Evolutionary conservation across 2,797 vertebrate species (phyloP).

Genomic region (Gobionotothen gibberifrons): DNA sequence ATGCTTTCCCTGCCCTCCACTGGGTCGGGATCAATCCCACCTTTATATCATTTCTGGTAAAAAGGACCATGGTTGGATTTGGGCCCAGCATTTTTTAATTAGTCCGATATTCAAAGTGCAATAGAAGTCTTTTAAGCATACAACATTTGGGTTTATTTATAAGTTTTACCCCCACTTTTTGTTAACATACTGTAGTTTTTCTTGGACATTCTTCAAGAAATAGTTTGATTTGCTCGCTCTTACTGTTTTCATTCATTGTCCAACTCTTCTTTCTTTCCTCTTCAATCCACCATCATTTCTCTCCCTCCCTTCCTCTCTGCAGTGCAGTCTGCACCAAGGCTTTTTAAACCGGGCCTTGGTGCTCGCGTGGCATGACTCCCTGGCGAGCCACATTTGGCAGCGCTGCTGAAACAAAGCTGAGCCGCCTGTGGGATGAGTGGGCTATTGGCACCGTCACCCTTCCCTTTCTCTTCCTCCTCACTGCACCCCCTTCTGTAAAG

Average conservation of each 20-base stretch:
- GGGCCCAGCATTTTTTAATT: not conserved
- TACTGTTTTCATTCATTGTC: not conserved
- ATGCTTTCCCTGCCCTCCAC: conserved; percentile 33
- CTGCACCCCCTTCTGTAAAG: not conserved
- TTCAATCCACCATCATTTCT: not conserved
- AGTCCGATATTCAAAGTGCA: not conserved
- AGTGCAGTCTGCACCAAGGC: conserved; percentile 7
- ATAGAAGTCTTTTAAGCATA: not conserved
- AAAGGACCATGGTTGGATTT: not conserved
- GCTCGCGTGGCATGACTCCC: conserved; percentile 30
- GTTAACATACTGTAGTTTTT: not conserved
- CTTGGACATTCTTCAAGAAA: not conserved
- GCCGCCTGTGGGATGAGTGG: conserved; percentile 41
- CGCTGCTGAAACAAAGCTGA: conserved; percentile 37
- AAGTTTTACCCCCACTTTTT: not conserved
- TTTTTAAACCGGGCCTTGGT: conserved; percentile 24
- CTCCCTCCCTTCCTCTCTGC: not conserved
- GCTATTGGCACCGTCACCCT: conserved; percentile 19
- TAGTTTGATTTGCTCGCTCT: not conserved
- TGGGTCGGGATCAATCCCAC: conserved; percentile 9
- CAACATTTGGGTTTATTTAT: too few relatives aligned
- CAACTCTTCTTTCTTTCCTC: not conserved
- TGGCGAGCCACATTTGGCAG: conserved; percentile 31
- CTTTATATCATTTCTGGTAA: not conserved
- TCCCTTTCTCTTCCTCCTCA: not conserved